Conservation (phyloP, 2,888 invertebrate genomes). For the Trimorus sp. region DNA sequence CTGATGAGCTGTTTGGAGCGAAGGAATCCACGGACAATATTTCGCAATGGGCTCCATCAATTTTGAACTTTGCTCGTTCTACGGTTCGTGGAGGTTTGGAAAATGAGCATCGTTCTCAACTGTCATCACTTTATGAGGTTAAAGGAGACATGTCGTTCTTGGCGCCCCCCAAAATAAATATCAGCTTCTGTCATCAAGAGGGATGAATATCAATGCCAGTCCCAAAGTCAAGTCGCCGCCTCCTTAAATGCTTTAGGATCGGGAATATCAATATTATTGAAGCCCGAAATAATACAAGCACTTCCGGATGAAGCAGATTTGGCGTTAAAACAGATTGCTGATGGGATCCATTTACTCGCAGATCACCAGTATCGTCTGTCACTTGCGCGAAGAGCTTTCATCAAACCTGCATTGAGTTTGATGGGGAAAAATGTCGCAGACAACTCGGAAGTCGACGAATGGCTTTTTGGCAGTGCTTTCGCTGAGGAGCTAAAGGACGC, state of each 20-base stretch:
- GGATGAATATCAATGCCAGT: conserved; percentile 26
- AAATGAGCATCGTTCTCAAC: too few relatives aligned
- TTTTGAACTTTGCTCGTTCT: too few relatives aligned
- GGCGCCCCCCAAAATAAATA: too few relatives aligned
- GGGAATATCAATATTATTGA: conserved; percentile 15
- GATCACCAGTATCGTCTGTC: conserved; percentile 31
- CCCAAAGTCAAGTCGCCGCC: conserved; percentile 17
- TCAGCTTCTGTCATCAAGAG: not conserved
- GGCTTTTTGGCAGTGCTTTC: conserved; percentile 23
- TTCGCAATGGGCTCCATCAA: too few relatives aligned
- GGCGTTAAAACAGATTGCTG: conserved; percentile 8
- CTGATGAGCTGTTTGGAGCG: too few relatives aligned
- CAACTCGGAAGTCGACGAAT: conserved; percentile 19
- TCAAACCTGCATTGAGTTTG: conserved; percentile 24
- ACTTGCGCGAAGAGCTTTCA: conserved; percentile 12
- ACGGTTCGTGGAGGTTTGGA: too few relatives aligned
- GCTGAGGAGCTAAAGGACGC: conserved; percentile 27
- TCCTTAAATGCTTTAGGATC: conserved; percentile 26
- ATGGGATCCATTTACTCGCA: conserved; percentile 19
- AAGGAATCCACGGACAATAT: too few relatives aligned
- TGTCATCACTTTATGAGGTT: too few relatives aligned
- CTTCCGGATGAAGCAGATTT: not conserved
- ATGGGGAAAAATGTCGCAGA: conserved; percentile 20
- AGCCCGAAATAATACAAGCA: conserved; percentile 1
- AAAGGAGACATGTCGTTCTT: too few relatives aligned